These are phyloP conservation scores for Rapana venosa DNA, from an alignment of 2,888 invertebrate species.

Conservation along the genomic window DNA sequence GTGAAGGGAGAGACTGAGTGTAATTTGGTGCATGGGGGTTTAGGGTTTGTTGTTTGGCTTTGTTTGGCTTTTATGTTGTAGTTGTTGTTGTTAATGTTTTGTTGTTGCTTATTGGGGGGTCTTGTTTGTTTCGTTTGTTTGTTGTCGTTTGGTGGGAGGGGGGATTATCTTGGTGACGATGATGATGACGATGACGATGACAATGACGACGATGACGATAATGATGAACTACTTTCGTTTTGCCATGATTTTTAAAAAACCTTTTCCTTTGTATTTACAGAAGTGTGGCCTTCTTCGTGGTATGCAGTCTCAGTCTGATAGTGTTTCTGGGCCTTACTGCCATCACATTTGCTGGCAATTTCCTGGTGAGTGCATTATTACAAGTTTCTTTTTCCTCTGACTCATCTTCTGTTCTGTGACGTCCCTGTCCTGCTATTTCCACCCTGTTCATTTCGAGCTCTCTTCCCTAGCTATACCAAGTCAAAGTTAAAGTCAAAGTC, in stretches of 20 bases:
- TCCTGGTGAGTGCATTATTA: constrained; percentile 42
- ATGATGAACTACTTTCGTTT: not conserved
- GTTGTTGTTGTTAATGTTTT: not conserved
- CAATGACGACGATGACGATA: not conserved
- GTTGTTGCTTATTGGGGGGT: not conserved
- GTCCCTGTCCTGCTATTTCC: too few species aligned
- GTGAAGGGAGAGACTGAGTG: too few species aligned
- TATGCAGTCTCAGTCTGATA: constrained; percentile 44
- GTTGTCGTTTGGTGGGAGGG: not conserved
- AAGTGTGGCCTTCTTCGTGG: constrained; percentile 43
- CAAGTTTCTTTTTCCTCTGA: too few species aligned
- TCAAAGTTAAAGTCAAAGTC: too few species aligned
- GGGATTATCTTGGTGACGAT: too few species aligned
- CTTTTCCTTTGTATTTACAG: not conserved
- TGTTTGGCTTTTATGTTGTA: not conserved
- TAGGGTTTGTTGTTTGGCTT: not conserved
- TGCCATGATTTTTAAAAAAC: too few species aligned
- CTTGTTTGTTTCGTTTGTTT: not conserved
- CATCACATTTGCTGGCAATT: constrained; percentile 46
- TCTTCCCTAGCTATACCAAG: too few species aligned
- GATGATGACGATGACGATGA: too few species aligned
- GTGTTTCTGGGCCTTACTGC: constrained; percentile 43
- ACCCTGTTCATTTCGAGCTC: too few species aligned
- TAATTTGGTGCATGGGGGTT: too few species aligned
- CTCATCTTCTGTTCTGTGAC: too few species aligned